phyloP scores from a whole-genome alignment of 2,888 invertebrate genomes.

The Loripinus fragilis region DNA sequence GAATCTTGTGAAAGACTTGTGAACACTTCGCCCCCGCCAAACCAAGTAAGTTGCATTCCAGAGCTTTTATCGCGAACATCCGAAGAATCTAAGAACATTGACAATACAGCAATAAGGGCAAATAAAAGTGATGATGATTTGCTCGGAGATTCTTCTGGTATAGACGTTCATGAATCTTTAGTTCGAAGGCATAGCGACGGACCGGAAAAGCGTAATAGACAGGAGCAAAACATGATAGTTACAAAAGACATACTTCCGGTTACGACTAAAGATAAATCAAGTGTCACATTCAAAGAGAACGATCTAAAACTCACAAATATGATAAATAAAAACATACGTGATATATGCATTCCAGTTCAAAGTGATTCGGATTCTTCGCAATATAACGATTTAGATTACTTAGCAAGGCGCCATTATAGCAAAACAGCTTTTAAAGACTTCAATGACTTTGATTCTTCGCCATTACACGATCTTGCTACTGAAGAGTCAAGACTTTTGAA shows the following conservation, averaged over 20 bases:
- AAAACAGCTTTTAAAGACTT: not conserved
- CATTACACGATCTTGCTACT: not conserved
- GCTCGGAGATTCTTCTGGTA: conserved; percentile 17
- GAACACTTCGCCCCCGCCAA: not conserved
- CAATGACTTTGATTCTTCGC: not conserved
- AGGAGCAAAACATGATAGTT: not conserved
- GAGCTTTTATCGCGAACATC: not conserved
- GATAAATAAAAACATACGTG: conserved; percentile 18
- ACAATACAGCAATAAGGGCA: not conserved
- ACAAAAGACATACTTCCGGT: conserved; percentile 3
- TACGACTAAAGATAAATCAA: not conserved
- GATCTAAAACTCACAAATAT: not conserved
- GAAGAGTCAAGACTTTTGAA: conserved; percentile 6
- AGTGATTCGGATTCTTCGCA: conserved; percentile 25
- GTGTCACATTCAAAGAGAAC: not conserved
- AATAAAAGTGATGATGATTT: conserved; percentile 32
- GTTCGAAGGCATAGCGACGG: conserved; percentile 53
- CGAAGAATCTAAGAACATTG: not conserved
- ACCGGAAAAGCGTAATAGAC: conserved; percentile 23
- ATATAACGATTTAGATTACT: not conserved
- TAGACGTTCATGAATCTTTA: conserved; percentile 46
- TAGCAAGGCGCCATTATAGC: not conserved
- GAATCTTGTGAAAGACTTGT: not conserved
- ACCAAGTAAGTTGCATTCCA: not conserved
- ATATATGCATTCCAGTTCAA: conserved; percentile 23